Percentiles rank a stretch among this genome's conserved stretches.
Evolutionary conservation across 2,797 vertebrate species (phyloP).

Genomic region (Tinamus major): DNA sequence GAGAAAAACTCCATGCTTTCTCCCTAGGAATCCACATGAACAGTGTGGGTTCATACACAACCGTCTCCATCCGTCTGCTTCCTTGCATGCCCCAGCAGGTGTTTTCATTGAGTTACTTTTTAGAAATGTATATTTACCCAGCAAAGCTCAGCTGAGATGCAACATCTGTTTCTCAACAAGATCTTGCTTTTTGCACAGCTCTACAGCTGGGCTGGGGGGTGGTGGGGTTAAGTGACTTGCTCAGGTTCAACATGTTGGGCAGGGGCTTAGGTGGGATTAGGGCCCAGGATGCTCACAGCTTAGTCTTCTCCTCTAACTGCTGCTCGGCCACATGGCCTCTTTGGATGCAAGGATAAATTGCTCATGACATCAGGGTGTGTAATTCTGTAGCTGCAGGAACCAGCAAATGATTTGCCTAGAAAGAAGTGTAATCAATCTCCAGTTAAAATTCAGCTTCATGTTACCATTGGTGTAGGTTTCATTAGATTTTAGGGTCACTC

Average conservation of each 20-base stretch:
- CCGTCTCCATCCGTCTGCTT: not conserved
- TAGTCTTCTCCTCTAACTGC: conserved; percentile 52
- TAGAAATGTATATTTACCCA: conserved; percentile 56
- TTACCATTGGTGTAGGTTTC: conserved; percentile 34
- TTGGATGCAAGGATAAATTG: conserved; percentile 7
- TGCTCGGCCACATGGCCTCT: conserved; percentile 45
- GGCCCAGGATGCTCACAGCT: conserved; percentile 64
- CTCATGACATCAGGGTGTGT: not conserved
- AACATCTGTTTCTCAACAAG: conserved; percentile 74
- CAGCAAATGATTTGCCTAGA: conserved; percentile 24
- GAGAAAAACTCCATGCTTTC: not conserved
- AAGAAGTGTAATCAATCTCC: conserved; percentile 27
- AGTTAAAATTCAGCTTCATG: conserved; percentile 28
- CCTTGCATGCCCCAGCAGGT: conserved; percentile 31
- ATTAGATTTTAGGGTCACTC: not conserved
- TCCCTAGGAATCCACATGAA: not conserved
- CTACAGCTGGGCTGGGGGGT: conserved; percentile 68
- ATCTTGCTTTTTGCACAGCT: conserved; percentile 65
- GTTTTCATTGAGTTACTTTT: conserved; percentile 9
- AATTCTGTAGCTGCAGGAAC: not conserved
- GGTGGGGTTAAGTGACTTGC: conserved; percentile 70
- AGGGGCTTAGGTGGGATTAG: conserved; percentile 62
- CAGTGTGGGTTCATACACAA: not conserved
- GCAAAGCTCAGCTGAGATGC: conserved; percentile 65
- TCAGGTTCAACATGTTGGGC: conserved; percentile 71